These are phyloP conservation scores for Nansenia antarctica DNA, from an alignment of 2,113 vertebrate genomes.

Conservation along the genomic window DNA sequence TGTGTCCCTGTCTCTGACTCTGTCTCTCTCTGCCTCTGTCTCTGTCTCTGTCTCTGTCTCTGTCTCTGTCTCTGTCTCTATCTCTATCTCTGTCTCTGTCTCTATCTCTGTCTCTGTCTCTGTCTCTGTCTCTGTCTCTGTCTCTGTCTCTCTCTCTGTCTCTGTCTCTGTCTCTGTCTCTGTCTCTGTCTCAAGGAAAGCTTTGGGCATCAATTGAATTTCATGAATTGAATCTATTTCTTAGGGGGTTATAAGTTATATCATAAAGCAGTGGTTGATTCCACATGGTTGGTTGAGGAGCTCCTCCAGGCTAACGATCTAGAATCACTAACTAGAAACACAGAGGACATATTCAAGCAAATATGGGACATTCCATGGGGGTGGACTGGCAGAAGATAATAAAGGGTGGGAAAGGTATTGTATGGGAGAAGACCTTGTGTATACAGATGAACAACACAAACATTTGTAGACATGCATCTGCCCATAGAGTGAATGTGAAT, in stretches of 20 bases:
- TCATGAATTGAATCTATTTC: background rate
- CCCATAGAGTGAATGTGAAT: slow-evolving; percentile 42
- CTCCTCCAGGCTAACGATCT: background rate
- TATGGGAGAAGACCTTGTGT: slow-evolving; percentile 18
- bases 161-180: background rate
- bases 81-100: too few relatives aligned
- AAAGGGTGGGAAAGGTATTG: background rate
- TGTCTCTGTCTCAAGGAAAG: too few relatives aligned
- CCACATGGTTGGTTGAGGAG: slow-evolving; percentile 21
- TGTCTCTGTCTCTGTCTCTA: too few relatives aligned
- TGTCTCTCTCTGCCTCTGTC: too few relatives aligned
- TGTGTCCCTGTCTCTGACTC: too few relatives aligned
- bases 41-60: too few relatives aligned
- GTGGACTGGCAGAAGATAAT: background rate
- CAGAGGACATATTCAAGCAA: background rate
- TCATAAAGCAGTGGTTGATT: slow-evolving; percentile 17
- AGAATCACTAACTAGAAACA: background rate
- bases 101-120: too few relatives aligned
- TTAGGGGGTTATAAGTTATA: background rate
- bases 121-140: background rate
- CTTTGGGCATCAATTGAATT: too few relatives aligned
- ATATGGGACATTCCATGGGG: background rate
- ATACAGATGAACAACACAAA: slow-evolving; percentile 42
- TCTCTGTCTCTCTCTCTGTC: background rate
- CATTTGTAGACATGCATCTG: slow-evolving; percentile 31